Evolutionary conservation across 2,113 vertebrate genomes (phyloP), one percentile per base, ranked within the genome.

Genomic region (Corythaixoides concolor): DNA sequence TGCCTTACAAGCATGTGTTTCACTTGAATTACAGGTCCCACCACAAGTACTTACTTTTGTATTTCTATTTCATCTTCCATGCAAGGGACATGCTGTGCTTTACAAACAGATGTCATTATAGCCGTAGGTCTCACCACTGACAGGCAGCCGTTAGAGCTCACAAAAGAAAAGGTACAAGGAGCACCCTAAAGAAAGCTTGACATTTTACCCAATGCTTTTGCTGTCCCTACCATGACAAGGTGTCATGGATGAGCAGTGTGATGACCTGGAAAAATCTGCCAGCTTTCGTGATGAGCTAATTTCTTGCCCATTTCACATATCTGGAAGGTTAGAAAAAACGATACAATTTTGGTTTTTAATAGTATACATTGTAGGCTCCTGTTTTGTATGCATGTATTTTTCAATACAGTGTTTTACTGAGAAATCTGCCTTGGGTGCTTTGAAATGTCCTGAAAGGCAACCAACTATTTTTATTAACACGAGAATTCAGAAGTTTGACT

Each of bases 1-100:
- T 1, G 6, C 11, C 52, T 87, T 39, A 68, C 39, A 73, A 81
- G 52, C 4, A 30, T 1, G 1, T 8, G 1, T 66, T 80, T 76
- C 8, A 41, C 33, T 60, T 35, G 13, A 86, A 15, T 37, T 39
- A 28, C 6, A 75, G 11, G 11, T 69, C 47, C 49, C 14, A 52
- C 1, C 15, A 80, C 21, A 73, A 8, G 16, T 87, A 50, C 56
- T 73, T 88, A 19, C 20, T 77, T 78, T 91, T 43, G 11, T 10
- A 30, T 62, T 88, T 75, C 55, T 74, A 6, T 53, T 55, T 24
- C 26, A 28, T 2, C 8, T 75, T 86, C 50, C 49, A 18, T 19
- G 8, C 15, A 59, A 43, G n/a, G 15, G 5, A 59, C 37, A 27
- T 0, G 0, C 21, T n/a, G 28, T 33, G 8, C 32, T 59, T 72